A percentile compares a stretch with the other conserved stretches of the same genome.
Evolutionary conservation across 2,888 invertebrate genomes (phyloP).

Genomic region (Tipula helvola): DNA sequence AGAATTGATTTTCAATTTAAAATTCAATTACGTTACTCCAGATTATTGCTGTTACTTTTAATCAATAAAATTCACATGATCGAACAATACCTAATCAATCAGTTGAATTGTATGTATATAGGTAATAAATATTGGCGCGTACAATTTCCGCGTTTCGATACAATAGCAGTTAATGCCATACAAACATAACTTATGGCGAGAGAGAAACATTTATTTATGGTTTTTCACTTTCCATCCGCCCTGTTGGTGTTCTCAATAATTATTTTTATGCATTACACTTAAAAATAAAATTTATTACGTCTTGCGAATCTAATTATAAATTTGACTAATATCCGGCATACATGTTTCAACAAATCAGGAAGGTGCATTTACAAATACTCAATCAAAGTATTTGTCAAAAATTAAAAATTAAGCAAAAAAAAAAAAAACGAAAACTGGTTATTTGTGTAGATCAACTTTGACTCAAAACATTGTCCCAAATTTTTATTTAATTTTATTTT

Average conservation of each 20-base stretch:
- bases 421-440: not conserved
- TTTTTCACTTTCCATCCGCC: not conserved
- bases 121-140: not conserved
- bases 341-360: not conserved
- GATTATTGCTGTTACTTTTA: not conserved
- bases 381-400: not conserved
- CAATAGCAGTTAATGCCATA: not conserved
- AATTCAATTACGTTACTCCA: not conserved
- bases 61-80: not conserved
- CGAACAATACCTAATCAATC: not conserved
- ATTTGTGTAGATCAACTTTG: not conserved
- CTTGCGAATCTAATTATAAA: not conserved
- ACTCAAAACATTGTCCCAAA: not conserved
- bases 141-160: not conserved
- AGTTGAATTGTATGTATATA: not conserved
- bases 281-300: too few relatives aligned
- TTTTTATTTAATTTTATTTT: not conserved
- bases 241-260: not conserved
- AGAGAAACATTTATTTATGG: not conserved
- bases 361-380: not conserved
- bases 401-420: not conserved
- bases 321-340: not conserved
- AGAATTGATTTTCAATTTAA: not conserved
- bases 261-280: not conserved
- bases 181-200: not conserved